Evolutionary conservation across 2,113 vertebrate genomes (phyloP), one percentile per base, ranked within the genome.

Genomic region (Grammomys surdaster): DNA sequence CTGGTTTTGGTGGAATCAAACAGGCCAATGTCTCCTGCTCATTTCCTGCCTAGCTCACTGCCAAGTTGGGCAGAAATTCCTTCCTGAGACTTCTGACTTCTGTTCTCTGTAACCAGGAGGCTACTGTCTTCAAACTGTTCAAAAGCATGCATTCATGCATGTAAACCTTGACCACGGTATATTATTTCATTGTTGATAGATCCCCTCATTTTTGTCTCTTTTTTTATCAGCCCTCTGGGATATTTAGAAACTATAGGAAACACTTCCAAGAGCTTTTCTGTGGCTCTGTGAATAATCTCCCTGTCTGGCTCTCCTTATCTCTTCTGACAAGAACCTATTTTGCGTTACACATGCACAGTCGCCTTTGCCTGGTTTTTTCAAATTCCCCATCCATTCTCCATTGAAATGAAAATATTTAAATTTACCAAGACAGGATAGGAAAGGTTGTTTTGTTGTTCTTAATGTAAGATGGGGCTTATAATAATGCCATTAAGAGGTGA

Each of bases 191-290:
- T 60, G 58, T 93, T 80, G 88, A 78, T 91, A 93, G 73, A 51
- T 88, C 3, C 1, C 36, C 73, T 75, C 46, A 60, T 5, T 4
- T 56, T 90, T n/a, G n/a, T 22, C 7, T 40, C n/a, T 81, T 19
- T 60, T 60, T 26, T 60, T 28, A 26, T 17, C 24, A 51, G 60
- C 31, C 58, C 58, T 93, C 82, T 33, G 33, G 0, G 16, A 65
- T 56, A 90, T 58, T 95, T 94, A 58, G 54, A 67, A 88, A 94
- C 33, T 70, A 63, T 31, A 82, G 26, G 90, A 58, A 93, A 46
- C 60, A 87, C 67, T 82, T 94, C 7, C 22, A 72, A 93, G 77
- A 91, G 56, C 17, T 80, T 40, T n/a, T 70, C 54, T 92, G 65
- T 80, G 75, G 43, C 75, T 95, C 24, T 46, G 56, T 19, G 16